Evolutionary conservation across 2,888 invertebrate species (phyloP), one percentile per base, ranked within the genome.

Genomic region (Nymphalis c-album): DNA sequence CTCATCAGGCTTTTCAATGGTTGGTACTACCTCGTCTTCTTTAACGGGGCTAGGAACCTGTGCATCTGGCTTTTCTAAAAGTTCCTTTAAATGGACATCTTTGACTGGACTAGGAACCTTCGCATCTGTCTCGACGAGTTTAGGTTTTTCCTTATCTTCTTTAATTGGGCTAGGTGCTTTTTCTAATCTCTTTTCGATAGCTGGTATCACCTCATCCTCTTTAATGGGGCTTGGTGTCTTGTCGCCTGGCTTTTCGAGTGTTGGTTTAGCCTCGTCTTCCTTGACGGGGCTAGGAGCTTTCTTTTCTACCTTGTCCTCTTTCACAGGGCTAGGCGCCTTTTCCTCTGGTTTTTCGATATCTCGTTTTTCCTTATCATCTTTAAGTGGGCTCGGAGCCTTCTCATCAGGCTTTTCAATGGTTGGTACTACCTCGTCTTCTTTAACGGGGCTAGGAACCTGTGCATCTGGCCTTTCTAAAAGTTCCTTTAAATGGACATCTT

Each of bases 151-250:
- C 16, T 35, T 16, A 0, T 17, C 4, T 1, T 60, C 53, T 7
- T 48, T 22, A 1, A 50, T 51, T 7, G 67, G 64, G 48, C 66
- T 71, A 0, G 53, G 31, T n/a, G 51, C 50, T 20, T 73, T 73
- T 5, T 68, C 64, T 4, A 64, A 63, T 0, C 55, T 35, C 61
- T 60, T 69, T 55, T 59, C n/a, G 20, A 3, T 35, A 5, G 59
- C 53, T 6, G 35, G 50, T 31, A 61, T 64, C 0, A n/a, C 46
- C 16, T 61, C 40, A 0, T 13, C 8, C 2, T 35, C 60, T 10
- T 45, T 45, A 0, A 67, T 45, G 0, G 68, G 63, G 22, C 69
- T 74, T 7, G 64, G 64, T 10, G 46, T 35, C 17, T 67, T 72
- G 0, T 18, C 60, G 0, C 35, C 57, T 0, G 20, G 47, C 18